Percentiles rank a stretch among this genome's conserved stretches.
phyloP scores from a whole-genome alignment of 2,113 vertebrate genomes.

The Spilogale gracilis region DNA sequence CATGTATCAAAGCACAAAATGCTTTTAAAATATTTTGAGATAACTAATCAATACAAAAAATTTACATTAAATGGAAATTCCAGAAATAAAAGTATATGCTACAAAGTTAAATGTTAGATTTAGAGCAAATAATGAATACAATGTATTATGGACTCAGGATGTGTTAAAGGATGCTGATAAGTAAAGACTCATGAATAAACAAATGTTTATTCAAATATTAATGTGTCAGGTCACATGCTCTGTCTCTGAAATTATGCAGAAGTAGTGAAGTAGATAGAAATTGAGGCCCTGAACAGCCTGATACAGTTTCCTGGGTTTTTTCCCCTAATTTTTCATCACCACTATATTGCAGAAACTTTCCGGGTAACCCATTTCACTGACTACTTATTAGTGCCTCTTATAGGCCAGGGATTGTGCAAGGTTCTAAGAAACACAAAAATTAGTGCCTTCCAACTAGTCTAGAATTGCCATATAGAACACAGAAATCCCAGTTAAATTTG shows the following conservation, averaged over 20 bases:
- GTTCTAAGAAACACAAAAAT: neutral
- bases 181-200: conserved; percentile 25
- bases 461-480: neutral
- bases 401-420: neutral
- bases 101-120: conserved; percentile 5
- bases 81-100: neutral
- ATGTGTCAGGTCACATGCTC: neutral
- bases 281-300: neutral
- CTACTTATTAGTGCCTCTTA: neutral
- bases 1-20: neutral
- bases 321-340: neutral
- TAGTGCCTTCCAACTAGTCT: neutral
- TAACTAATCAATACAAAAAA: conserved; percentile 34
- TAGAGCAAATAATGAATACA: conserved; percentile 20
- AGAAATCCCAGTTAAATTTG: neutral
- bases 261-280: neutral
- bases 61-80: conserved; percentile 32
- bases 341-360: neutral
- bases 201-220: neutral
- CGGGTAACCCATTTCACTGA: neutral
- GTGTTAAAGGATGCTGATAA: neutral
- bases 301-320: neutral
- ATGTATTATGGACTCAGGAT: neutral
- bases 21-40: conserved; percentile 63
- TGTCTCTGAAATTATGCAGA: conserved; percentile 22